Evolutionary conservation across 64 coral and sea anemone species (phyloP).

Genomic region (Dendronephthya gigantea): DNA sequence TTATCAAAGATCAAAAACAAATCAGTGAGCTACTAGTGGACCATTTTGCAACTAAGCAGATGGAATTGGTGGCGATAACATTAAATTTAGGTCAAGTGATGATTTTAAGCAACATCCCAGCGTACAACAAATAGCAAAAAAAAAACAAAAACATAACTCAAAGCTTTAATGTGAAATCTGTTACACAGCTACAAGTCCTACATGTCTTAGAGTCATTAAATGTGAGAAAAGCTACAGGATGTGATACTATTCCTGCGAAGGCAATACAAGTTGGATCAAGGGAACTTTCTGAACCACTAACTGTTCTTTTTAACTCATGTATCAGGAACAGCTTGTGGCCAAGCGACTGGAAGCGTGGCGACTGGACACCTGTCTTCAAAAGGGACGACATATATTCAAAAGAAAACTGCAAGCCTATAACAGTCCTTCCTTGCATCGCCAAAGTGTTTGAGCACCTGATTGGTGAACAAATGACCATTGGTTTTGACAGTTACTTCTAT

Average conservation of each 20-base stretch:
- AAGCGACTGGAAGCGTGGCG: conserved; percentile 16
- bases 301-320: conserved; percentile 17
- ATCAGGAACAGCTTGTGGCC: conserved; percentile 13
- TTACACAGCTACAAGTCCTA: conserved; percentile 14
- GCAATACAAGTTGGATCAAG: conserved; percentile 12
- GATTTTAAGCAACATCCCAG: conserved; percentile 15
- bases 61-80: conserved; percentile 15
- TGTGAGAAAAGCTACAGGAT: conserved; percentile 15
- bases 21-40: conserved; percentile 20
- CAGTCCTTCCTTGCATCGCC: conserved; percentile 16
- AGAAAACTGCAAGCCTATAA: conserved; percentile 13
- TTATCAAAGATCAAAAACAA: conserved; percentile 19
- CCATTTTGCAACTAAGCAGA: conserved; percentile 20
- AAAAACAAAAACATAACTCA: conserved; percentile 20
- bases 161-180: conserved; percentile 21
- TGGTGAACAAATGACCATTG: not conserved
- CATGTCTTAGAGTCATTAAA: conserved; percentile 12
- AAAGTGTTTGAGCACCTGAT: conserved; percentile 18
- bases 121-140: conserved; percentile 10
- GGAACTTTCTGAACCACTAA: conserved; percentile 18
- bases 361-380: conserved; percentile 9
- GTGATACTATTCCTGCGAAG: conserved; percentile 13
- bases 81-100: not conserved
- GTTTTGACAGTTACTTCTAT: conserved; percentile 14
- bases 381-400: conserved; percentile 14